Conservation (phyloP, 2,888 invertebrate species). For the Spisula solida region DNA sequence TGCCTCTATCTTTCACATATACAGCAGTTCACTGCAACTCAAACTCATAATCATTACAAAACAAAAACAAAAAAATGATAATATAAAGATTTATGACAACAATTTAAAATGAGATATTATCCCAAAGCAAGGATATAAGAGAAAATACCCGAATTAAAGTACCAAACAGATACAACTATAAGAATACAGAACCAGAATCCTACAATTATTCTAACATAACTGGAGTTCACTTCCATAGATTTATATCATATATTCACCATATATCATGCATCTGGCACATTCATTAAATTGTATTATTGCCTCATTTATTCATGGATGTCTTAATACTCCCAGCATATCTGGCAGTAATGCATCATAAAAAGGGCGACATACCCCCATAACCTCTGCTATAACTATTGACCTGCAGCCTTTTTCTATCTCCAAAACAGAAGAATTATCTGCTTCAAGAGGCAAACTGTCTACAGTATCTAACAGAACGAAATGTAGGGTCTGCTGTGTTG, state of each 20-base stretch:
- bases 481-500: neutral
- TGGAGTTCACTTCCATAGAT: neutral
- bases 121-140: neutral
- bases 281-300: neutral
- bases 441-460: neutral
- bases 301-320: neutral
- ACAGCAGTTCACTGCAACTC: too few relatives aligned
- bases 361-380: neutral
- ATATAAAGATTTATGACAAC: neutral
- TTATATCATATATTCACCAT: neutral
- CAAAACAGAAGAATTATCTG: slow-evolving; percentile 15
- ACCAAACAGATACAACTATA: neutral
- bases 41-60: too few relatives aligned
- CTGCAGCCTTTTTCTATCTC: neutral
- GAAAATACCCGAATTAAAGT: slow-evolving; percentile 4
- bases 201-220: neutral
- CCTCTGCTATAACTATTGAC: neutral
- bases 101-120: neutral
- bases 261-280: slow-evolving; percentile 9
- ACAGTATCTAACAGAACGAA: neutral
- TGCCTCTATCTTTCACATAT: too few relatives aligned
- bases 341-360: slow-evolving; percentile 2
- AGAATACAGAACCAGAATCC: neutral
- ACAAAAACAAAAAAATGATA: neutral
- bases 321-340: neutral